A percentile compares a stretch with the other conserved stretches of the same genome.
Conservation (phyloP, 2,888 invertebrate species). For the Agriotes lineatus region DNA sequence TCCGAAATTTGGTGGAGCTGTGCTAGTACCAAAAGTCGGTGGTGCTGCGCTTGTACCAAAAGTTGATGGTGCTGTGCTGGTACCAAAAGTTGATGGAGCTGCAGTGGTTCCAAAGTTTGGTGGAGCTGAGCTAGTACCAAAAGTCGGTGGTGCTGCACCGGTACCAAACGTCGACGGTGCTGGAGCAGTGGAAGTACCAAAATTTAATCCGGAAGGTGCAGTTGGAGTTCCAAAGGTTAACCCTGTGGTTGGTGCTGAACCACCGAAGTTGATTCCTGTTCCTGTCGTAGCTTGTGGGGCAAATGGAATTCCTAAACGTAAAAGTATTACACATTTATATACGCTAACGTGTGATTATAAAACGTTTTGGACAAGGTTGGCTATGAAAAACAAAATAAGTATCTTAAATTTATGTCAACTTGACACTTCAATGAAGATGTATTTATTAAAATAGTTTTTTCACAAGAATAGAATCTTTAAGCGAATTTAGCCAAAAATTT, state of each 20-base stretch:
- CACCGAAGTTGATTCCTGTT: constrained; percentile 7
- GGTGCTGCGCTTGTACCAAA: background rate
- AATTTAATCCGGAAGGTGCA: constrained; percentile 21
- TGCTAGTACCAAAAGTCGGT: constrained; percentile 35
- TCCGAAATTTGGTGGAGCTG: background rate
- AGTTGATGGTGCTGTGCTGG: background rate
- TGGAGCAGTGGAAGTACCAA: constrained; percentile 32
- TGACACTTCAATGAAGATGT: too few relatives aligned
- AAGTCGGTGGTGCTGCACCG: too few relatives aligned
- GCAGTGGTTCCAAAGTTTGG: constrained; percentile 25
- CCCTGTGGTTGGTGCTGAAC: constrained; percentile 21
- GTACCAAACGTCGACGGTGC: too few relatives aligned
- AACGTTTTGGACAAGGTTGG: too few relatives aligned
- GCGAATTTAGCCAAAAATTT: too few relatives aligned
- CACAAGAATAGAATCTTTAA: too few relatives aligned
- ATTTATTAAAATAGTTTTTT: too few relatives aligned
- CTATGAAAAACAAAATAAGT: too few relatives aligned
- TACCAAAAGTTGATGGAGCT: constrained; percentile 53
- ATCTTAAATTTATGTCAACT: too few relatives aligned
- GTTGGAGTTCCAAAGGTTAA: constrained; percentile 48
- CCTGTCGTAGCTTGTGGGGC: background rate
- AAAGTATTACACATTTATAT: too few relatives aligned
- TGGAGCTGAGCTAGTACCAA: background rate
- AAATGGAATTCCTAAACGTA: constrained; percentile 20
- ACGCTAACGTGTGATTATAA: too few relatives aligned